Base-by-base conservation (phyloP, 23 tunicate genomes). In the Trididemnum nubilum region DNA sequence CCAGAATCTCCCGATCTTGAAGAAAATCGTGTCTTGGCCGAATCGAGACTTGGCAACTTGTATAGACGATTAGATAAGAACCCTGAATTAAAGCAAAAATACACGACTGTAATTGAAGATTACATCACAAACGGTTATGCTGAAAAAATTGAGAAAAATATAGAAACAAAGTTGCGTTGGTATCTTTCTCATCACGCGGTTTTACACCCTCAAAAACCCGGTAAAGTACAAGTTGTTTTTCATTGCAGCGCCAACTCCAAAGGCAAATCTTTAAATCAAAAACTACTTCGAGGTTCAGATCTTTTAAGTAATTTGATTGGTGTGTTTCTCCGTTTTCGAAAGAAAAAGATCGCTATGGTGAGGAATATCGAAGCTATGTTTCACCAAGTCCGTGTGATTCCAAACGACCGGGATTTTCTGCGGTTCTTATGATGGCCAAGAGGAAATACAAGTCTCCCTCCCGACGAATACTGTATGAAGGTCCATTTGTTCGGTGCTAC, bases 381-480 rank as follows among this genome's bases (percentile, higher is more conserved):
- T 39, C 76, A 70, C 38, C 76, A 70, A 23, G 76, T 70, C 3
- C 5, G 2, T 25, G 38, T 70, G 5, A 7, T 4, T 19, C 38
- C 36, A 33, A 19, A 34, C 12, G 76, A 70, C 39, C 39, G 39
- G 3, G 76, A 70, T n/a, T 34, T 7, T 5, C 76, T 70, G 26
- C 19, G 38, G 5, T 70, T 70, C n/a, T 23, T 70, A 28, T 70
- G 76, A 39, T 70, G 76, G 76, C 22, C n/a, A 26, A 35, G n/a
- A 4, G 76, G 76, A 33, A 39, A 70, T 25, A 7, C 30, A 31
- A 19, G 30, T 23, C 18, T 4, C 12, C n/a, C n/a, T 7, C 76
- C 67, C 26, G 29, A 12, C 5, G 67, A 61, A 12, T 61, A 61
- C 26, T 21, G 67, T 5, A 61, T 61, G 67, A 15, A 61, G 26